Percentiles rank a stretch among this genome's conserved stretches.
Conservation (phyloP, 1,140 invertebrate genomes). For the Wiebesia pumilae region DNA sequence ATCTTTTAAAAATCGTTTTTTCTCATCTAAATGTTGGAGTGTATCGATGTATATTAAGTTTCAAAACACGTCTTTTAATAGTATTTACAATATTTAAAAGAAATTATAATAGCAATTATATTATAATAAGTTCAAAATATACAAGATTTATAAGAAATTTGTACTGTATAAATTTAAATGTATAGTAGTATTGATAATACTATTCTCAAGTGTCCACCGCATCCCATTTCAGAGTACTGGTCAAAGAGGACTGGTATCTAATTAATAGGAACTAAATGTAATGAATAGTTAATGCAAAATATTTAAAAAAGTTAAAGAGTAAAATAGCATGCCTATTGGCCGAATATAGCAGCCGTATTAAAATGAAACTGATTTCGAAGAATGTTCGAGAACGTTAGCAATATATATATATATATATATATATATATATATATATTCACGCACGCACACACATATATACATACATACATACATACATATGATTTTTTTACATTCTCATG, state of each 20-base stretch:
- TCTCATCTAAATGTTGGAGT: too few relatives aligned
- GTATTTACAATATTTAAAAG: too few relatives aligned
- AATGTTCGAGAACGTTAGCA: constrained; percentile 56
- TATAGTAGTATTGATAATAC: too few relatives aligned
- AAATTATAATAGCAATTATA: too few relatives aligned
- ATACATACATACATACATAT: constrained; percentile 13
- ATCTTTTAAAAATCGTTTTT: too few relatives aligned
- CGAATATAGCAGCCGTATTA: constrained; percentile 61
- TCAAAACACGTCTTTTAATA: too few relatives aligned
- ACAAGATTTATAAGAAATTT: constrained; percentile 26
- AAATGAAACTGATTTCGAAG: constrained; percentile 66
- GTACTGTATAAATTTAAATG: not conserved
- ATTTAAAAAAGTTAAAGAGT: not conserved
- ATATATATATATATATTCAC: too few relatives aligned
- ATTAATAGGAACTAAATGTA: too few relatives aligned
- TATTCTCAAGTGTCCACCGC: constrained; percentile 10
- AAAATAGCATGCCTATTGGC: constrained; percentile 57
- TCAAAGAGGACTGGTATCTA: not conserved
- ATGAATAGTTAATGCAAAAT: not conserved
- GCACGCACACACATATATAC: too few relatives aligned
- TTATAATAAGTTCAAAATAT: not conserved
- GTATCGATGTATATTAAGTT: too few relatives aligned
- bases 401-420: not conserved
- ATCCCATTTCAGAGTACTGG: not conserved
- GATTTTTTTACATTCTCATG: constrained; percentile 46